A percentile compares a stretch with the other conserved stretches of the same genome.
These are phyloP conservation scores for Zaprionus taronus DNA, from an alignment of 1,140 invertebrate species.

Conservation along the genomic window DNA sequence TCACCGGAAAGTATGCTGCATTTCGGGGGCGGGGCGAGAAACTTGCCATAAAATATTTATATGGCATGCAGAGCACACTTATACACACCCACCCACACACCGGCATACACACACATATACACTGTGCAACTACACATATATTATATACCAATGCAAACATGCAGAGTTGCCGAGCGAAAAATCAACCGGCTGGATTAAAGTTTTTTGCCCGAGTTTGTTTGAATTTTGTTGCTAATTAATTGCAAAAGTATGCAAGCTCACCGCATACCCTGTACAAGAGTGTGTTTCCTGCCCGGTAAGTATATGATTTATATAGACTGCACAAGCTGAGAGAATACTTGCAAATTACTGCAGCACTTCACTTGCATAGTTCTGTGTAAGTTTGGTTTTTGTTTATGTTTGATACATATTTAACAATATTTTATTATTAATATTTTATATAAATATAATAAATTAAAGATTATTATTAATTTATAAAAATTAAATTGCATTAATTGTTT, in stretches of 20 bases:
- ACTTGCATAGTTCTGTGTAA: too few species aligned
- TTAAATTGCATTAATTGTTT: too few species aligned
- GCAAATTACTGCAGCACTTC: not conserved
- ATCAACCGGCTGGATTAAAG: conserved; percentile 64
- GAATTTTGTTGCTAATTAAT: conserved; percentile 82
- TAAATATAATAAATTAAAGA: not conserved
- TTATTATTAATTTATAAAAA: not conserved
- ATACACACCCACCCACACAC: conserved; percentile 22
- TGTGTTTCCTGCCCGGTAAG: not conserved
- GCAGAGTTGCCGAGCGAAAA: conserved; percentile 60
- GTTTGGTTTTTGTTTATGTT: not conserved
- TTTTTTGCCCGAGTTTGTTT: conserved; percentile 73
- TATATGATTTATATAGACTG: not conserved
- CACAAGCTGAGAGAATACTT: not conserved
- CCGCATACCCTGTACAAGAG: conserved; percentile 13
- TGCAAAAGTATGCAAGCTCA: conserved; percentile 63
- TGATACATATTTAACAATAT: not conserved
- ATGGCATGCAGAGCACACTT: conserved; percentile 27
- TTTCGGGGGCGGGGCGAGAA: conserved; percentile 58
- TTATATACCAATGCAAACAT: conserved; percentile 57
- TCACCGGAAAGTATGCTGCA: conserved; percentile 72
- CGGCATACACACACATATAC: conserved; percentile 24
- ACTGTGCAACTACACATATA: conserved; percentile 14
- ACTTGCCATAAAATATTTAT: conserved; percentile 78
- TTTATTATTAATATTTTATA: not conserved